Conservation (phyloP, 2,113 vertebrate genomes). For the Dromiciops gliroides region DNA sequence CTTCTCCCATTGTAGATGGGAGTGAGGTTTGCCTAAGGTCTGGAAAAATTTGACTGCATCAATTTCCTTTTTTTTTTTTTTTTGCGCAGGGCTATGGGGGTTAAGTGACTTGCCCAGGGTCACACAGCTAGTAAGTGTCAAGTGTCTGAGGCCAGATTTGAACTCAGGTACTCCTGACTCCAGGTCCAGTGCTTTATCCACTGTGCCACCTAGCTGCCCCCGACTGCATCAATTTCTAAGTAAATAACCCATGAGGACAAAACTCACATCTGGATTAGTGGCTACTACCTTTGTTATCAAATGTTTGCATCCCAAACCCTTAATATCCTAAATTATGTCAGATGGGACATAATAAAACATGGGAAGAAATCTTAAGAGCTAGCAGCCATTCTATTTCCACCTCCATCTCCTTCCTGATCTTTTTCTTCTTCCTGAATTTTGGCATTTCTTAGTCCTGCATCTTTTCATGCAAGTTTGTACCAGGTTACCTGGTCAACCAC, state of each 20-base stretch:
- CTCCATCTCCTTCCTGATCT: not conserved
- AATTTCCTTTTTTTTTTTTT: too few relatives aligned
- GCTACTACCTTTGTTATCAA: not conserved
- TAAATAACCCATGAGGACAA: too few relatives aligned
- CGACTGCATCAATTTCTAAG: too few relatives aligned
- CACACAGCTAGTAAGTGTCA: too few relatives aligned
- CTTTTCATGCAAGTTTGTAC: not conserved
- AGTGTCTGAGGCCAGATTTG: too few relatives aligned
- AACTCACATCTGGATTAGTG: too few relatives aligned
- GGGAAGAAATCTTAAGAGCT: not conserved
- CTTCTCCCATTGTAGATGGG: not conserved
- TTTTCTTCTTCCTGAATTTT: not conserved
- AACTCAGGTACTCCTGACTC: too few relatives aligned
- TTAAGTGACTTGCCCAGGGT: too few relatives aligned
- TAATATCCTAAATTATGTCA: not conserved
- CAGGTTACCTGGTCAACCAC: not conserved
- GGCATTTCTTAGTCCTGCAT: not conserved
- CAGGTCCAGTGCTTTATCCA: too few relatives aligned
- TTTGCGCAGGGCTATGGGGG: too few relatives aligned
- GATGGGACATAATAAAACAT: not conserved
- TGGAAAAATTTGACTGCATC: too few relatives aligned
- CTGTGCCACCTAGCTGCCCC: too few relatives aligned
- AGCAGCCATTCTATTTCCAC: not conserved
- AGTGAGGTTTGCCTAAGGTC: not conserved
- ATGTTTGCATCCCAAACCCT: not conserved